Evolutionary conservation across 2,113 vertebrate genomes (phyloP), one percentile per base, ranked within the genome.

Genomic region (Bujurquina vittata): DNA sequence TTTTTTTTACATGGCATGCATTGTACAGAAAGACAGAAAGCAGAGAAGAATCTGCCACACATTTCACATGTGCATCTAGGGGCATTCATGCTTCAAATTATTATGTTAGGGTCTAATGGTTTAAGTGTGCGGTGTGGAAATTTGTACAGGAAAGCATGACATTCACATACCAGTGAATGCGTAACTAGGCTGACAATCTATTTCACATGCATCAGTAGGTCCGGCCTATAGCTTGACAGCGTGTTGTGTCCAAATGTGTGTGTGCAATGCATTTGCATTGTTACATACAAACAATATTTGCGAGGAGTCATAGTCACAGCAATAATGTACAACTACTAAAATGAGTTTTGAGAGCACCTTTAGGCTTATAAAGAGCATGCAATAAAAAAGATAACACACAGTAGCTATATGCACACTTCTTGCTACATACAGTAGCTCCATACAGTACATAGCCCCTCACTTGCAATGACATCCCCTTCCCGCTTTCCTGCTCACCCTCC

Each of bases 201-300:
- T 52, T 69, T 52, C 87, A 88, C 84, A 90, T 52, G 86, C 92
- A 84, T 84, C 67, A 88, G 56, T 56, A 57, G 58, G 33, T 80
- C 46, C 61, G 37, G 52, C 61, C 77, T 9, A 10, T 62, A 73
- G 77, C 72, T 75, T 76, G 1, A 35, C 67, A 4, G 49, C 11
- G 52, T 7, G 23, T 11, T 56, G 7, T 79, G 7, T 69, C 65
- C 49, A 72, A 52, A 17, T 72, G 17, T 2, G 17, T 20, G 31
- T 31, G 31, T 31, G 31, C 31, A 5, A 9, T 26, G 29, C 40
- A 35, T n/a, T 15, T n/a, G 55, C 2, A 0, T 60, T n/a, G 22
- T 59, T 75, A 40, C 26, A 49, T 49, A 46, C 9, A 37, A 4
- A 6, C 29, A 43, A 4, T 26, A 75, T 43, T 18, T 43, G 52